These are phyloP conservation scores for Napeogenes inachia DNA, from an alignment of 2,888 invertebrate genomes.

Conservation along the genomic window DNA sequence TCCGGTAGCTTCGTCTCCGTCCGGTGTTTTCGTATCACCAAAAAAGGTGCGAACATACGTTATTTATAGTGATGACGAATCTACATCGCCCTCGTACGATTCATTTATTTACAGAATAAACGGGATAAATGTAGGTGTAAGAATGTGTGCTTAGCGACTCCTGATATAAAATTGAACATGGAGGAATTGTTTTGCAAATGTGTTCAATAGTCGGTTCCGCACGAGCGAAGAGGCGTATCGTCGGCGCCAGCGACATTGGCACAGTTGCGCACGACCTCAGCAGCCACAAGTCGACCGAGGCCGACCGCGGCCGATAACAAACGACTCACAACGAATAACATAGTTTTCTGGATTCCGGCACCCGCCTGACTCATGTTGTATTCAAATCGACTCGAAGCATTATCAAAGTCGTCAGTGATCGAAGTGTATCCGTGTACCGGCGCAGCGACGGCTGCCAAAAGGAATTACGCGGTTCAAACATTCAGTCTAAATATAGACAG, in stretches of 20 bases:
- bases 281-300: slow-evolving; percentile 63
- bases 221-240: slow-evolving; percentile 52
- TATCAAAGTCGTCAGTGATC: slow-evolving; percentile 10
- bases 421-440: slow-evolving; percentile 17
- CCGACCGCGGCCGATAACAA: slow-evolving; percentile 68
- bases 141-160: background rate
- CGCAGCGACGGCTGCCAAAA: slow-evolving; percentile 57
- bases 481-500: slow-evolving; percentile 34
- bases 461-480: slow-evolving; percentile 45
- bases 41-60: slow-evolving; percentile 73
- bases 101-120: slow-evolving; percentile 62
- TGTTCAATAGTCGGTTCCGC: slow-evolving; percentile 54
- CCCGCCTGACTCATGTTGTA: slow-evolving; percentile 62
- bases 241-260: slow-evolving; percentile 66
- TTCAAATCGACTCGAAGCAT: slow-evolving; percentile 46
- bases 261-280: slow-evolving; percentile 72
- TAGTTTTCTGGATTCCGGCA: slow-evolving; percentile 64
- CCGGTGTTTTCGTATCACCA: slow-evolving; percentile 73
- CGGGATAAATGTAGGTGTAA: slow-evolving; percentile 47
- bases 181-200: slow-evolving; percentile 31
- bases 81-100: slow-evolving; percentile 51
- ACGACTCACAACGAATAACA: slow-evolving; percentile 68
- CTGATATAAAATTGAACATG: background rate
- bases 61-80: slow-evolving; percentile 73
- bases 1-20: slow-evolving; percentile 72